phyloP scores from a whole-genome alignment of 2,888 invertebrate genomes.

The Rotaria magnacalcarata region DNA sequence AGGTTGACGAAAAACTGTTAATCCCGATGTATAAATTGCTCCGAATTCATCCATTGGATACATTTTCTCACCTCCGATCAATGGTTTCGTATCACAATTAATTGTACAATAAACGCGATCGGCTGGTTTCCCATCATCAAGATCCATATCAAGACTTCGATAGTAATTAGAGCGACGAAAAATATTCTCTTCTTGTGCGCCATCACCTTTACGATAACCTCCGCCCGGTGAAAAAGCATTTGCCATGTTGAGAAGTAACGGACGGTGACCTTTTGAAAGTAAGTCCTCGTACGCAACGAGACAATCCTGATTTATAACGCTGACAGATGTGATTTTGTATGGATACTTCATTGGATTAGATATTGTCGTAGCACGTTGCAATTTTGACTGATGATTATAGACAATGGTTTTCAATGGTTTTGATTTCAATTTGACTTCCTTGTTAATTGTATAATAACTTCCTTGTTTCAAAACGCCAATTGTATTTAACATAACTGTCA shows the following conservation, averaged over 20 bases:
- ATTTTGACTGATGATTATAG: not conserved
- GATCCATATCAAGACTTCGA: not conserved
- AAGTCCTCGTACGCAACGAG: not conserved
- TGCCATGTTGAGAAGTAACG: not conserved
- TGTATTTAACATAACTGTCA: not conserved
- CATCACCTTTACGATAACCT: slow-evolving; percentile 1
- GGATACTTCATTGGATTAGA: not conserved
- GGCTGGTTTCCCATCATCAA: not conserved
- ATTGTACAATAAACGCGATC: not conserved
- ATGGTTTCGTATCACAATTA: not conserved
- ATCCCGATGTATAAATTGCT: slow-evolving; percentile 3
- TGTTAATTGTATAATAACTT: not conserved
- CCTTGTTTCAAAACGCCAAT: not conserved
- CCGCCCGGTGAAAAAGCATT: not conserved
- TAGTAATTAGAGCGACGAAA: slow-evolving; percentile 1
- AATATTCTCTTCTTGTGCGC: not conserved
- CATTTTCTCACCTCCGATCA: not conserved
- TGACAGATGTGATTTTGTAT: not conserved
- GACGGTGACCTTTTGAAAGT: not conserved
- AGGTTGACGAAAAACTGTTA: not conserved
- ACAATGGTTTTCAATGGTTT: not conserved
- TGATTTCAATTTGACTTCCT: not conserved
- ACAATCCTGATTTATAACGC: not conserved
- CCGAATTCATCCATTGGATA: not conserved
- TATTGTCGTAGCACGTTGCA: not conserved